Conservation (phyloP, 2,888 invertebrate genomes). For the Dromius quadrimaculatus region DNA sequence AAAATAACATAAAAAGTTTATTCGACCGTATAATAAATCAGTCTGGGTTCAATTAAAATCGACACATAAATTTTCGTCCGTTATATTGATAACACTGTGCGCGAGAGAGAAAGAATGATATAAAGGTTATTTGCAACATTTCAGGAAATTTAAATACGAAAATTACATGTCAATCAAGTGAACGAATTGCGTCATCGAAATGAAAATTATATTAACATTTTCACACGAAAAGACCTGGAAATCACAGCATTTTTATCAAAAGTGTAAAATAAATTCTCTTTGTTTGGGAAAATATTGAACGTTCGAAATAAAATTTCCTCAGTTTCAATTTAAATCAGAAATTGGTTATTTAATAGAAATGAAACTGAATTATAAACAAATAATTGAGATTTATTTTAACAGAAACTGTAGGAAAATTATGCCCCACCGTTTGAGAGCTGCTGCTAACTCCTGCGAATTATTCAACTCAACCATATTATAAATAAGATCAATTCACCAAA, state of each 20-base stretch:
- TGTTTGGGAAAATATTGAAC: no score
- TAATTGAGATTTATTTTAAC: no score
- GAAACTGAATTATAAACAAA: no score
- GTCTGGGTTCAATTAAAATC: conserved; percentile 46
- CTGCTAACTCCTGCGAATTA: background rate
- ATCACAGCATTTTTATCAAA: no score
- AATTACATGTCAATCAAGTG: conserved; percentile 47
- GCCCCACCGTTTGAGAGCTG: background rate
- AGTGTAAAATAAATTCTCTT: no score
- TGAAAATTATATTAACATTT: conserved; percentile 8
- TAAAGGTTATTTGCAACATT: conserved; percentile 33
- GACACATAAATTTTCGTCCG: conserved; percentile 44
- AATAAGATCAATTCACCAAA: conserved; percentile 31
- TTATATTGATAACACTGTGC: conserved; percentile 17
- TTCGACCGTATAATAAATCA: conserved; percentile 37
- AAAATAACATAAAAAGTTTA: conserved; percentile 14
- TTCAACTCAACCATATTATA: conserved; percentile 35
- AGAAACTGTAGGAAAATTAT: background rate
- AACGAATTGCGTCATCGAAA: no score
- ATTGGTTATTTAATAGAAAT: no score
- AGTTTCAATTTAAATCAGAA: no score
- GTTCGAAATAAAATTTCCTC: no score
- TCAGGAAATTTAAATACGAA: conserved; percentile 48
- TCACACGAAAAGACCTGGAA: no score
- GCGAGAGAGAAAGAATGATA: conserved; percentile 6